Evolutionary conservation across 2,888 invertebrate species (phyloP), one percentile per base, ranked within the genome.

Genomic region (Lomographa bimaculata): DNA sequence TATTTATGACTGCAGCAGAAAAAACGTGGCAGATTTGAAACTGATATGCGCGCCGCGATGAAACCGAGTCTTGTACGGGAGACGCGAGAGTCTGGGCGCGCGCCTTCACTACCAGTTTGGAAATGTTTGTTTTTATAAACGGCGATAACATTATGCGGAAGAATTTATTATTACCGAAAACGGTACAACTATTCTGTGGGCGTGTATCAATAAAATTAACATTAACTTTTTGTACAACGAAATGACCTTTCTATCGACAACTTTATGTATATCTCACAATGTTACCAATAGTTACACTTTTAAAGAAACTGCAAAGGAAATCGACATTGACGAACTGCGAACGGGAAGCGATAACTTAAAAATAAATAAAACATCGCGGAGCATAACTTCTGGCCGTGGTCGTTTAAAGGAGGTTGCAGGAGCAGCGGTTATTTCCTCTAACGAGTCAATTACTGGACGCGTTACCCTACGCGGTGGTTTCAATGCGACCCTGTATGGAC

Each of bases 401-500:
- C 14, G 29, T 41, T 35, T 42, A 36, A 32, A 36, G 33, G 18
- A 42, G 23, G 23, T 36, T 21, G 19, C 11, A 25, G 24, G 14
- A 33, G 16, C 12, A 10, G 33, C 32, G 7, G 20, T 7, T 46
- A 37, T 46, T 38, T 44, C 57, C 54, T 48, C 64, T 71, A 75
- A 79, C 79, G 70, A 80, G 74, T 79, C 79, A 77, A 79, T 80
- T 81, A 80, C 64, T 41, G 54, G 34, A 34, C 32, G 41, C 37
- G 51, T 52, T 66, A 60, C 65, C 65, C 69, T 63, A 62, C 60
- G 54, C 53, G 60, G 60, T 49, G 42, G 52, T 42, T 57, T 59
- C 62, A 62, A 64, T 60, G 52, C 51, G 38, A 28, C 66, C 59
- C 46, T 50, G 43, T 60, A 65, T 45, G 64, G 64, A 24, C 11